phyloP scores from a whole-genome alignment of 2,797 vertebrate species.

The Austrolebias charrua region DNA sequence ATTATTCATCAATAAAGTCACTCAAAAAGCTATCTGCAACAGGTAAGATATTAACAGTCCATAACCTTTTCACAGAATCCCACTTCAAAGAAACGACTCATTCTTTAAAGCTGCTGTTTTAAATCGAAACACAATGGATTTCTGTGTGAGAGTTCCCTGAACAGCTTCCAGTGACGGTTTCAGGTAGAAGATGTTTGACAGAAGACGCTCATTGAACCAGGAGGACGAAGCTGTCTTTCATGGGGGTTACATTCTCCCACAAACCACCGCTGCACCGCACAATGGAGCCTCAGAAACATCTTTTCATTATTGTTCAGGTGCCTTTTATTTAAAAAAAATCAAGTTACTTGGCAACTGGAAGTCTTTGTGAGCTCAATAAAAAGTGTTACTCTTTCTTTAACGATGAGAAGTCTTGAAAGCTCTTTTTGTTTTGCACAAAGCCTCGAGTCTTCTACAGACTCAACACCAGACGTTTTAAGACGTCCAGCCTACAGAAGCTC shows the following conservation, averaged over 20 bases:
- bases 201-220: conserved; percentile 29
- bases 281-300: background rate
- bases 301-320: conserved; percentile 20
- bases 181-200: conserved; percentile 22
- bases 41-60: background rate
- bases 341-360: conserved; percentile 35
- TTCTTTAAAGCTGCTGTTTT: background rate
- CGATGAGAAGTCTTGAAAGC: conserved; percentile 27
- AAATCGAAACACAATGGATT: background rate
- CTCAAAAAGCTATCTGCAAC: background rate
- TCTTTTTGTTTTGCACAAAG: conserved; percentile 21
- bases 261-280: conserved; percentile 3
- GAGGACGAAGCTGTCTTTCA: conserved; percentile 9
- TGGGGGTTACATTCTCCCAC: conserved; percentile 21
- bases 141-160: background rate
- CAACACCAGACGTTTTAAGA: conserved; percentile 46
- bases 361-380: conserved; percentile 10
- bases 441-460: conserved; percentile 31
- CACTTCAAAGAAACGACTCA: background rate
- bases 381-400: conserved; percentile 20
- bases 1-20: no score
- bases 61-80: background rate
- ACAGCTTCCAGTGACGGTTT: conserved; percentile 13
- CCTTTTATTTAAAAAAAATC: conserved; percentile 25
- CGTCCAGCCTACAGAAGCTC: conserved; percentile 47